These are phyloP conservation scores for Cephus spinipes DNA, from an alignment of 2,888 invertebrate genomes.

Conservation along the genomic window DNA sequence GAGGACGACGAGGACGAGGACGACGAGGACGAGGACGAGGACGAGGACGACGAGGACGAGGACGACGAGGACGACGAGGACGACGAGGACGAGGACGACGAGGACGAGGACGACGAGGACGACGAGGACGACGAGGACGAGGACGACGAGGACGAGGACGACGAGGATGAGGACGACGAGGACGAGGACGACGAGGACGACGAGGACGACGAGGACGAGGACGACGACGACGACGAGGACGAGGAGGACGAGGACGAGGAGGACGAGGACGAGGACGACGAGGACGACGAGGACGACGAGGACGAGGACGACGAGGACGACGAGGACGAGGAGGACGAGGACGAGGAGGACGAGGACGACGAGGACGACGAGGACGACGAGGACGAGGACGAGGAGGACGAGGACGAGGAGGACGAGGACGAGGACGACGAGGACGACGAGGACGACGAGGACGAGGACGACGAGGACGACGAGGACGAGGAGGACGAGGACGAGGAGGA, in stretches of 20 bases:
- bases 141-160: conserved; percentile 16
- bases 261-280: conserved; percentile 4
- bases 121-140: background rate
- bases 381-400: background rate
- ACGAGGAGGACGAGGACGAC: conserved; percentile 4
- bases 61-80: background rate
- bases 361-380: background rate
- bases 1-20: background rate
- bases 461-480: conserved; percentile 3
- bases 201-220: background rate
- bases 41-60: background rate
- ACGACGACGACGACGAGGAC: conserved; percentile 1
- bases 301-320: conserved; percentile 12
- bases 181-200: conserved; percentile 21
- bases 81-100: background rate
- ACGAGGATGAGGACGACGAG: too few species aligned
- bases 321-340: conserved; percentile 8
- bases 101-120: background rate
- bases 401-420: conserved; percentile 3
- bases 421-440: conserved; percentile 3
- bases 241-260: background rate
- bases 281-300: background rate
- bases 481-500: background rate
- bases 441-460: background rate
- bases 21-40: background rate